Percentiles rank a stretch among this genome's conserved stretches.
These are phyloP conservation scores for Etheostoma nigrum DNA, from an alignment of 2,797 vertebrate genomes.

Conservation along the genomic window DNA sequence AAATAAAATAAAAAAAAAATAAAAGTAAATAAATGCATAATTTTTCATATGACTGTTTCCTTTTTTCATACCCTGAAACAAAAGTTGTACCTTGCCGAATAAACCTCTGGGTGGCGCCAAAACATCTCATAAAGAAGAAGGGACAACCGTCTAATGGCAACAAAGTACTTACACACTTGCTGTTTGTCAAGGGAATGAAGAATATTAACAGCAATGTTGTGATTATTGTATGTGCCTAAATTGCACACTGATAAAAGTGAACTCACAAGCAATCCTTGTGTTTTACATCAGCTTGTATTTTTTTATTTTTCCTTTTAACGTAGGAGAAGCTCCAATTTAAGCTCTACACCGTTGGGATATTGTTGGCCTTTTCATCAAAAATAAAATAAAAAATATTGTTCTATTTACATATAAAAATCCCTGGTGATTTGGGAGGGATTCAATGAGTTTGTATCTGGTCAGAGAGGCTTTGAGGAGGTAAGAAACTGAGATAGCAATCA, in stretches of 20 bases:
- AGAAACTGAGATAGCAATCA: constrained; percentile 42
- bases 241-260: not conserved
- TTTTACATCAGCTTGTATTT: not conserved
- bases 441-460: not conserved
- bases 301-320: not conserved
- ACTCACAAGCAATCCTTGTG: not conserved
- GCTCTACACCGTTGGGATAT: not conserved
- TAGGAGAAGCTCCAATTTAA: not conserved
- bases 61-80: not conserved
- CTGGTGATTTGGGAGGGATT: not conserved
- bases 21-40: not conserved
- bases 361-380: not conserved
- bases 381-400: not conserved
- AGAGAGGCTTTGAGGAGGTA: constrained; percentile 33
- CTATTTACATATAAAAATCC: not conserved
- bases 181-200: not conserved
- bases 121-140: constrained; percentile 16
- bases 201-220: not conserved
- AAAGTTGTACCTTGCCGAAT: constrained; percentile 18
- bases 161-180: not conserved
- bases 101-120: constrained; percentile 59
- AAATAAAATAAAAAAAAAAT: no score
- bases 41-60: not conserved
- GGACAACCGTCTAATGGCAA: fast-evolving
- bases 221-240: not conserved